phyloP scores from a whole-genome alignment of 2,888 invertebrate species.

The Stenodera caucasica region DNA sequence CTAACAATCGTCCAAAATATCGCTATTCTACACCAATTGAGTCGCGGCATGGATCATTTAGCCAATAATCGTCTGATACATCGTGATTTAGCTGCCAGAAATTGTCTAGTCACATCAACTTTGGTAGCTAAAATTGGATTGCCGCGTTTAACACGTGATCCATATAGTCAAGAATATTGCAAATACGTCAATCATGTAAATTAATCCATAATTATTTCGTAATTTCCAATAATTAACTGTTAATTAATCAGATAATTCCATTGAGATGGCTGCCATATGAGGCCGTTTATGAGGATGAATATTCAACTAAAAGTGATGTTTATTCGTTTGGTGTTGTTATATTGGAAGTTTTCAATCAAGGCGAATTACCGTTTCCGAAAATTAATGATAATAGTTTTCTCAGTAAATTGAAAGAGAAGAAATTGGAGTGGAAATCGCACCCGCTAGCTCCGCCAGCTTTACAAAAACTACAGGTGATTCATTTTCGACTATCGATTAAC shows the following conservation, averaged over 20 bases:
- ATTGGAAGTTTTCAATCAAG: conserved; percentile 87
- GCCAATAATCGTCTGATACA: conserved; percentile 79
- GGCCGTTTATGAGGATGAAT: conserved; percentile 87
- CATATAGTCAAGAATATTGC: conserved; percentile 88
- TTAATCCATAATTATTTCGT: neutral
- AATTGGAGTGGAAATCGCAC: conserved; percentile 70
- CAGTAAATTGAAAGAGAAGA: conserved; percentile 64
- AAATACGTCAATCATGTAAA: conserved; percentile 76
- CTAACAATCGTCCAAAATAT: conserved; percentile 69
- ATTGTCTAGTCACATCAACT: conserved; percentile 83
- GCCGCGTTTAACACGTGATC: conserved; percentile 78
- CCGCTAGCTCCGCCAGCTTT: conserved; percentile 65
- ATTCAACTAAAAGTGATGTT: conserved; percentile 90
- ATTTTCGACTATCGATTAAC: neutral
- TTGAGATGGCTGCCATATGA: conserved; percentile 90
- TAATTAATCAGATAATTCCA: conserved; percentile 81
- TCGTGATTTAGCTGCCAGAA: conserved; percentile 88
- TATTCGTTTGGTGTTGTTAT: conserved; percentile 87
- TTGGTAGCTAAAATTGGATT: conserved; percentile 82
- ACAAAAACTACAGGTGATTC: conserved; percentile 60
- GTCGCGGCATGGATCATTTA: conserved; percentile 79
- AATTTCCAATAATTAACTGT: no score
- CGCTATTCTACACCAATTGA: conserved; percentile 73
- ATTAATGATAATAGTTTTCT: conserved; percentile 76
- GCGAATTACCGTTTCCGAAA: conserved; percentile 75